Evolutionary conservation across 2,888 invertebrate species (phyloP), one percentile per base, ranked within the genome.

Genomic region (Fragum sueziense): DNA sequence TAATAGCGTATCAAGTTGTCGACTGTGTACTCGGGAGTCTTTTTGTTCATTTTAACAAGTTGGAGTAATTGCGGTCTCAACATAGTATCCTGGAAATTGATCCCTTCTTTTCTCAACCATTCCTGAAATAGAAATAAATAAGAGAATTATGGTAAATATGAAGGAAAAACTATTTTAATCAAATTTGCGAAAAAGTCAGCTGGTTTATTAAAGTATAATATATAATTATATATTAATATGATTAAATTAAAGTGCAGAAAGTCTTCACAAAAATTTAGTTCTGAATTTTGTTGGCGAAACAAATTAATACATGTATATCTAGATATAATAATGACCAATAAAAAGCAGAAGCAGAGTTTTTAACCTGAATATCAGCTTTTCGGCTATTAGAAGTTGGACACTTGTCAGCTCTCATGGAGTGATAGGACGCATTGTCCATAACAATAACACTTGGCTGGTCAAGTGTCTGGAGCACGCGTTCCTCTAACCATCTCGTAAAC

Each of bases 331-430:
- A n/a, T n/a, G n/a, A n/a, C n/a, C n/a, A n/a, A n/a, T n/a, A n/a
- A n/a, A n/a, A n/a, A n/a, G n/a, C n/a, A n/a, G n/a, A n/a, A n/a
- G n/a, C 6, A 11, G 11, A 62, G 11, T 27, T 29, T 62, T 41
- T 41, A 25, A 73, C 73, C 73, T 65, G n/a, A 29, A 77, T 77
- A 11, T 77, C 77, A 17, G 37, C 73, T n/a, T 77, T 77, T 20
- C 62, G 11, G 22, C 54, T 77, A 47, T 11, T 72, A 3, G 72
- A 72, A 7, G 57, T 59, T 2, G 69, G 69, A 29, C 54, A 69
- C 29, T 34, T 77, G 52, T 77, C 69, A 17, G 54, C 51, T 27
- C 52, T 41, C 52, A 73, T 22, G 0, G 77, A 73, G 37, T 73
- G 77, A 34, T 77, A 73, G 25, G 34, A 51, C 6, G 73, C 73